Evolutionary conservation across 2,797 vertebrate genomes (phyloP), one percentile per base, ranked within the genome.

Genomic region (Phataginus tetradactyla): DNA sequence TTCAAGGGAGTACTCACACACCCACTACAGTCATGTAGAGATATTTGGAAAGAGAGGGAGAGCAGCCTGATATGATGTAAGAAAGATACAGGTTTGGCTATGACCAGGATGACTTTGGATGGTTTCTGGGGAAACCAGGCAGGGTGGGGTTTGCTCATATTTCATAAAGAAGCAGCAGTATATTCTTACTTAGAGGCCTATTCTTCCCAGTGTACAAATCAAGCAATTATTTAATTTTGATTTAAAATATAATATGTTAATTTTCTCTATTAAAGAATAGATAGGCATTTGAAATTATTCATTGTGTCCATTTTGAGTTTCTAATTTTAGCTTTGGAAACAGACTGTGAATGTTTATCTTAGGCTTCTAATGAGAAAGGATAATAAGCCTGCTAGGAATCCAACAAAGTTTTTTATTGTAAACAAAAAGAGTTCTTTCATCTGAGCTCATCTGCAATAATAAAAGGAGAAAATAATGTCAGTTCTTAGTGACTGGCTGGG

Each of bases 401-500:
- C 27, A 93, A 57, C 34, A 55, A 34, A 49, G 57, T 20, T 66
- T 71, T 37, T 42, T 72, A 7, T 68, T 71, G 51, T 77, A 69
- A 91, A 86, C 12, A 88, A 85, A 34, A 94, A 69, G 89, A 95
- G 80, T 66, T 75, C 27, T 90, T 88, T 71, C 42, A 34, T 72
- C 10, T 55, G 49, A 78, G 66, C 59, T 92, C 39, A 49, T 75
- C 72, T 85, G 9, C 32, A 21, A 49, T 79, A 78, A 72, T 95
- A 79, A 97, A 61, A 51, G 75, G 57, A 69, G 49, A 68, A 89
- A 95, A 69, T 75, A 2, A 49, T 93, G 57, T 92, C 96, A 99
- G 99, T 99, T 97, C 96, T 99, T 51, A 98, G 99, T 61, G 99
- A 99, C 87, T 99, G 99, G 99, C 98, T 98, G 11, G 98, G 98